Base-by-base conservation (phyloP, 2,113 vertebrate genomes). In the Corvus cornix region DNA sequence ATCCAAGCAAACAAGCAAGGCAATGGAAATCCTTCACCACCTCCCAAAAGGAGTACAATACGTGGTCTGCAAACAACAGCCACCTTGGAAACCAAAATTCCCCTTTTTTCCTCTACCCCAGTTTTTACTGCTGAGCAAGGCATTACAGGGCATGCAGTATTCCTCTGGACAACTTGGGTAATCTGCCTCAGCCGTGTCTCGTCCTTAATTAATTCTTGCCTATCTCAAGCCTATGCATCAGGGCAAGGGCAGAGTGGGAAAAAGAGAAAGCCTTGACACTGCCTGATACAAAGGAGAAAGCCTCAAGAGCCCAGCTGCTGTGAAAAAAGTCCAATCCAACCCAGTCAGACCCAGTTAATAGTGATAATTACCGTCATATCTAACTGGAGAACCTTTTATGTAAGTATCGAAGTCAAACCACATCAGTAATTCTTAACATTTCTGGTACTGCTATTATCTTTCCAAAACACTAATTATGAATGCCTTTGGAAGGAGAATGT, bases 161-260 rank as follows among this genome's bases (percentile, higher is more conserved):
- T 23, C 15, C 11, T 30, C n/a, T 5, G 33, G 17, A 10, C 48
- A 75, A 0, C 52, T 19, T 53, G 22, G 22, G 30, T 43, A 48
- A 64, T 30, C 37, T 53, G 13, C 27, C 16, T 27, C 31, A 35
- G 24, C 63, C 70, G 12, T 20, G 2, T 51, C 22, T 28, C 13
- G 3, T 68, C 27, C 26, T 13, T 4, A 6, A 15, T 13, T 4
- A 6, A 15, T 56, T 52, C 41, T 66, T 43, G 15, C 44, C 10
- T 9, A 68, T 4, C 13, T 19, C 21, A 33, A 69, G 39, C 3
- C 13, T 11, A 3, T 9, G 18, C 28, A 12, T 9, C 21, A 22
- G 26, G 20, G 3, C 12, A 13, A 13, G 2, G 13, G 10, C 24
- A 69, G 19, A 37, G 6, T 2, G 1, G 16, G 11, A 7, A 60